Base-by-base conservation (phyloP, 1,140 invertebrate species). In the Meloidogyne floridensis region DNA sequence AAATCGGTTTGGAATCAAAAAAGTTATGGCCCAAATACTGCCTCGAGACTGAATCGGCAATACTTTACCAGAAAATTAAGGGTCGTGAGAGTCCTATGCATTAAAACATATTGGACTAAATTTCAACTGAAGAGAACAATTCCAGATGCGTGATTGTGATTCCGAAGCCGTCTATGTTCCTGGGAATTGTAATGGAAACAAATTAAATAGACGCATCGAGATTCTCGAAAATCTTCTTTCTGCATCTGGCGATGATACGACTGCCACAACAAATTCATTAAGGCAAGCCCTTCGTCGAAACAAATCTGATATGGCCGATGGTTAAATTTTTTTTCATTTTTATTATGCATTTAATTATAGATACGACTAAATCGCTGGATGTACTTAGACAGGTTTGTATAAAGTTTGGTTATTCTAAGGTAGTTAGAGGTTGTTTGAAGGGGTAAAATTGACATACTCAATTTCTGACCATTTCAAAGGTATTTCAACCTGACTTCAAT, bases 401-500 rank as follows among this genome's bases (percentile, higher is more conserved):
- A 47, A 11, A 43, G 47, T 80, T n/a, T 47, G 47, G 7, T 32
- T 47, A 47, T 47, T n/a, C n/a, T 65, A 65, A 6, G 7, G 13
- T 11, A 15, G 11, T 15, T 18, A n/a, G 6, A 65, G n/a, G 59
- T n/a, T 0, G 59, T 65, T 65, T 65, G 3, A 56, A 4, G 56
- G 13, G 5, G 13, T n/a, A 2, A 15, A 3, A 4, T 59, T 59
- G 1, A 65, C 0, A 0, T 65, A 18, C n/a, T 65, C 15, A n/a
- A 18, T 15, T 65, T n/a, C n/a, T 65, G 32, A 13, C 2, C 1
- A 32, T 11, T 71, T 59, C 84, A 53, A 47, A 87, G 86, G 84
- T 87, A 20, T 88, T 87, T 69, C 87, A 87, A 87, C 53, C 69
- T 13, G 87, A 87, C 71, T 86, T 87, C 7, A 87, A 81, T 9